Evolutionary conservation across 1,140 invertebrate species (phyloP), one percentile per base, ranked within the genome.

Genomic region (Gryon sp.): DNA sequence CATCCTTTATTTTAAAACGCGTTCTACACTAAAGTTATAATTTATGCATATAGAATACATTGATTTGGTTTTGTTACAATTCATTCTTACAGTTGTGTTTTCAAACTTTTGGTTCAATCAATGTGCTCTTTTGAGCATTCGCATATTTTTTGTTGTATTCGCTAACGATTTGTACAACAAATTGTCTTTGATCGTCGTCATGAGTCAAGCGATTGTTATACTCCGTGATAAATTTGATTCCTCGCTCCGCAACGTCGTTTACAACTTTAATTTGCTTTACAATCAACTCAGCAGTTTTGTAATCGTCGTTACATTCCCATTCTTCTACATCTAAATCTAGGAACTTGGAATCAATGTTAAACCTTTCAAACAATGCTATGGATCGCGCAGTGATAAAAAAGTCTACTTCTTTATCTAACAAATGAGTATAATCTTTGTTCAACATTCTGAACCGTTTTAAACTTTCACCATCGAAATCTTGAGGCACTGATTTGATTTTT

Each of bases 391-490:
- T 65, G 9, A 65, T 32, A 15, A 52, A 53, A 34, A 41, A 65
- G 24, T 65, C 60, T 4, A 65, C 18, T n/a, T 43, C 14, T 32
- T 65, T 53, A 19, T 52, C 46, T 30, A 53, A 20, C 19, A 63
- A 15, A 30, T 20, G 30, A 28, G 43, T 24, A 11, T 32, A 65
- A 16, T 53, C 32, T 32, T 8, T 7, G 3, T 50, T 32, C 1
- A 11, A 12, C 16, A 41, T 2, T 16, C 24, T 8, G 24, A 53
- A 45, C 9, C 59, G 36, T 50, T 55, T 68, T 7, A 9, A 7
- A 40, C 24, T 53, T 9, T 66, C 48, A 40, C 41, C 40, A 57
- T 40, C 28, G 14, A 18, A 24, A 26, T 62, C 20, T 86, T 82
- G n/a, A n/a, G n/a, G n/a, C n/a, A n/a, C n/a, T n/a, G n/a, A n/a